Conservation (phyloP, 2,113 vertebrate genomes). For the Cairina moschata region DNA sequence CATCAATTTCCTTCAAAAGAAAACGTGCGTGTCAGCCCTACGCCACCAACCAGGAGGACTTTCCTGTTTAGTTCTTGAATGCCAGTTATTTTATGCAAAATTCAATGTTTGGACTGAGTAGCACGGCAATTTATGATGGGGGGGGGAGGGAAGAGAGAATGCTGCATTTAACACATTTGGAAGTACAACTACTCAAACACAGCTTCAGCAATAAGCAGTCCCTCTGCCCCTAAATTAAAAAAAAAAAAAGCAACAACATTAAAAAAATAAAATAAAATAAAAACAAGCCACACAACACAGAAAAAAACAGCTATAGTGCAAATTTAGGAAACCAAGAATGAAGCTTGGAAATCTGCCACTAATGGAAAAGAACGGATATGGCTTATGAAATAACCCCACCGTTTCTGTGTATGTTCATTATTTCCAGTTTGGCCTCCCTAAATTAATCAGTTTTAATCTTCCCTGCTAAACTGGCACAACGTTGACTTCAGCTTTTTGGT, state of each 20-base stretch:
- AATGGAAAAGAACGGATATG: not conserved
- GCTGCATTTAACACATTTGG: not conserved
- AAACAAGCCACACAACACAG: not conserved
- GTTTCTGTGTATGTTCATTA: constrained; percentile 36
- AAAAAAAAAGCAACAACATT: not conserved
- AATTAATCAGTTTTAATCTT: constrained; percentile 55
- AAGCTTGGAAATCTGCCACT: constrained; percentile 43
- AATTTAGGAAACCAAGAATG: constrained; percentile 48
- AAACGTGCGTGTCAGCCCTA: not conserved
- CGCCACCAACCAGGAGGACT: not conserved
- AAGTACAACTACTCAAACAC: not conserved
- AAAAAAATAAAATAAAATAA: not conserved
- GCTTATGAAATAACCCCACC: constrained; percentile 38
- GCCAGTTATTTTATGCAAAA: not conserved
- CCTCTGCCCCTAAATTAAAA: not conserved
- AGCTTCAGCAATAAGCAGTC: not conserved
- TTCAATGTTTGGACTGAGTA: not conserved
- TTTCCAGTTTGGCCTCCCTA: constrained; percentile 60
- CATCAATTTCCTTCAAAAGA: not conserved
- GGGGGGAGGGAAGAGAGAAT: not conserved
- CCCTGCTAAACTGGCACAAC: constrained; percentile 34
- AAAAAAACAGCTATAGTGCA: not conserved
- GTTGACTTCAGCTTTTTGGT: constrained; percentile 59
- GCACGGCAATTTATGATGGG: not conserved
- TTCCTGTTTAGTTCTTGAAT: not conserved